Conservation (phyloP, 2,888 invertebrate genomes). For the Troglohyphantes excavatus region DNA sequence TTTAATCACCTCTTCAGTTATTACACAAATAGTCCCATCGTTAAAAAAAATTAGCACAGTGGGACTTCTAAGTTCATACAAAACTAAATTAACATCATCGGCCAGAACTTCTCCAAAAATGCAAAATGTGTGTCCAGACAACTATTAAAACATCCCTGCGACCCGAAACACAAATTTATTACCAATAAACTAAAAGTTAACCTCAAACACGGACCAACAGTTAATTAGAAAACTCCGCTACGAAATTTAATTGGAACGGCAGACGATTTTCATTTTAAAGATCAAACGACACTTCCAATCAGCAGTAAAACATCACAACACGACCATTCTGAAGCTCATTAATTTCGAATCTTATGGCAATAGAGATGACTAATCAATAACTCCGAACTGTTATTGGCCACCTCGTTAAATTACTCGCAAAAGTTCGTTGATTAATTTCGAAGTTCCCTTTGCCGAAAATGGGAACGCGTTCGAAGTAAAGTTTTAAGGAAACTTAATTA, state of each 20-base stretch:
- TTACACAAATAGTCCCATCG: no score
- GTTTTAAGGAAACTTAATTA: slow-evolving; percentile 9
- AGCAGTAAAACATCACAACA: slow-evolving; percentile 9
- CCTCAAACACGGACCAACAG: neutral
- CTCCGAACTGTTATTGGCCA: neutral
- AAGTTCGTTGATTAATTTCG: neutral
- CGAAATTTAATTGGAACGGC: neutral
- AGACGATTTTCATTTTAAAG: neutral
- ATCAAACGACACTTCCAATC: slow-evolving; percentile 5
- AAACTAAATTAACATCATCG: no score
- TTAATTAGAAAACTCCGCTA: neutral
- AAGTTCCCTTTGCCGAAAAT: neutral
- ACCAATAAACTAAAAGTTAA: neutral
- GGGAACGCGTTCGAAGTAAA: neutral
- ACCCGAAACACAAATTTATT: neutral
- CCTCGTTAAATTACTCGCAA: neutral
- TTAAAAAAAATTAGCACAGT: no score
- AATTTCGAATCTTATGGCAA: slow-evolving; percentile 9
- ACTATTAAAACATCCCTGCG: neutral
- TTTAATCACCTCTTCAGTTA: no score
- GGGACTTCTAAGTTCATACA: no score
- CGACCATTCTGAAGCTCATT: neutral
- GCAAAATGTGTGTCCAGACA: no score
- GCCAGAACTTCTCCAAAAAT: no score
- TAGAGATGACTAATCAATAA: neutral